These are phyloP conservation scores for Corbicula japonica DNA, from an alignment of 2,888 invertebrate genomes.

Conservation along the genomic window DNA sequence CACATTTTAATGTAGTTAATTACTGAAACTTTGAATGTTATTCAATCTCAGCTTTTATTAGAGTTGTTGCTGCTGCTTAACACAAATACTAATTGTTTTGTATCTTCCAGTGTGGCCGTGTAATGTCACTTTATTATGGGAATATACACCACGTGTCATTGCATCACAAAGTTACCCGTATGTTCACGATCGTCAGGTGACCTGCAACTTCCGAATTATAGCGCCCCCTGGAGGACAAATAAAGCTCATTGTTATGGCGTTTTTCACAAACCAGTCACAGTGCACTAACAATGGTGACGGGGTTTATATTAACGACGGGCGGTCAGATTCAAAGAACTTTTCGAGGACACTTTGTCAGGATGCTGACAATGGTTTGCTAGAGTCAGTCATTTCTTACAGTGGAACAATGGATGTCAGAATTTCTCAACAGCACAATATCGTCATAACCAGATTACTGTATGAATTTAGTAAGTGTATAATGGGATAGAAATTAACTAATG, in stretches of 20 bases:
- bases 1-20: neutral
- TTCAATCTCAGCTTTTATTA: neutral
- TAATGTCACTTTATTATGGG: constrained; percentile 47
- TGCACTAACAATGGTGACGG: neutral
- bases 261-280: constrained; percentile 2
- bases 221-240: constrained; percentile 20
- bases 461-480: constrained; percentile 14
- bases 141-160: constrained; percentile 37
- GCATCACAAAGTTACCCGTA: constrained; percentile 37
- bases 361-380: neutral
- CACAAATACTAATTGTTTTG: neutral
- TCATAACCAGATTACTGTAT: constrained; percentile 12
- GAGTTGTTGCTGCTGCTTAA: neutral
- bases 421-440: neutral
- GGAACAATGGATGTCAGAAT: neutral
- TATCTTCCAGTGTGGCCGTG: constrained; percentile 49
- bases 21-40: neutral
- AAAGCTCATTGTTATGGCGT: constrained; percentile 5
- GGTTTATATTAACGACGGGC: constrained; percentile 5
- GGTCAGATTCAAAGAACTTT: neutral
- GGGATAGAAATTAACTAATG: neutral
- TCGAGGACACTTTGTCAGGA: neutral
- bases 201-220: constrained; percentile 20
- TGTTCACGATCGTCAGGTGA: neutral
- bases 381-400: neutral